These are phyloP conservation scores for Platysternon megacephalum DNA, from an alignment of 2,113 vertebrate species.

Conservation along the genomic window DNA sequence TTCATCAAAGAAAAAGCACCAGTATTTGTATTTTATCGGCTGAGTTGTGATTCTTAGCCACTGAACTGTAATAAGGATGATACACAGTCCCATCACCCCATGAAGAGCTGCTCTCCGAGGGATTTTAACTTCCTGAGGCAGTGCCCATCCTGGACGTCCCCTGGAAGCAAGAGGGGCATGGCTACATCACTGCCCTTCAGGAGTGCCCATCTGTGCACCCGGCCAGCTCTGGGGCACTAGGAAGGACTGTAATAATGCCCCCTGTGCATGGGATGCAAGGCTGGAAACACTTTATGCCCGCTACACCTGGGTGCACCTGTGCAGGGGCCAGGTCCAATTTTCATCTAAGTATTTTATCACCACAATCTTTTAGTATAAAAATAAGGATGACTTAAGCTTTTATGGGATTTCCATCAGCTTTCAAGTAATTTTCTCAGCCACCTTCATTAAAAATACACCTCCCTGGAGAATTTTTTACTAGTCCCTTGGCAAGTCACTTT, in stretches of 20 bases:
- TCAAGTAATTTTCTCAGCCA: neutral
- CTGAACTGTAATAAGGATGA: neutral
- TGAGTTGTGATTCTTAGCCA: neutral
- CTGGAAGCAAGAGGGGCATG: neutral
- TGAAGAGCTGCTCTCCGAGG: neutral
- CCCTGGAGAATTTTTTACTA: neutral
- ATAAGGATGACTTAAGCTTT: neutral
- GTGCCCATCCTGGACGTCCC: neutral
- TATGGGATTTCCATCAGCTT: neutral
- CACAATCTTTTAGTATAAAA: neutral
- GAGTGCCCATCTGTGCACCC: neutral
- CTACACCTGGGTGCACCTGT: neutral
- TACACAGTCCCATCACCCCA: neutral
- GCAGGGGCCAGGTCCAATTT: neutral
- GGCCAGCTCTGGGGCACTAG: neutral
- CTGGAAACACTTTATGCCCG: neutral
- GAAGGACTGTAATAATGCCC: neutral
- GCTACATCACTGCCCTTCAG: neutral
- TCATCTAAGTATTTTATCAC: neutral
- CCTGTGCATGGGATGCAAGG: neutral
- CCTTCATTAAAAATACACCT: neutral
- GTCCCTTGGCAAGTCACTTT: neutral
- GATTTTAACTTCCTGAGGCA: neutral
- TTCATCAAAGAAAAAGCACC: neutral
- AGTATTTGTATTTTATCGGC: neutral